Evolutionary conservation across 1,140 invertebrate species (phyloP).

Genomic region (Grapholita molesta): DNA sequence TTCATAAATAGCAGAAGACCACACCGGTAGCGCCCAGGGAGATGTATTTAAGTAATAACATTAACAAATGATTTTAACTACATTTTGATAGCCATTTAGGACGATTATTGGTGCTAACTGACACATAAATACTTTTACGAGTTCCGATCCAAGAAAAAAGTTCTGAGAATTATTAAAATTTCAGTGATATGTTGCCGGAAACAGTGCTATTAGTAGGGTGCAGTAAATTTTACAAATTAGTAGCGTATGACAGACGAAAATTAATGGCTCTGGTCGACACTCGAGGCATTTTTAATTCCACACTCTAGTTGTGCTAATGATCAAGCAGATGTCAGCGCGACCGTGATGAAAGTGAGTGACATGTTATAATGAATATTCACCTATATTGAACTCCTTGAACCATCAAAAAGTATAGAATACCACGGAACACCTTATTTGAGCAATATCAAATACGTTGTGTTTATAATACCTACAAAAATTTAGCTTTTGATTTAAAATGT

Average conservation of each 20-base stretch:
- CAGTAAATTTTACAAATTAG: constrained; percentile 74
- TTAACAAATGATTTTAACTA: constrained; percentile 49
- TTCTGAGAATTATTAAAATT: constrained; percentile 52
- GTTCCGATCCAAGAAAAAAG: constrained; percentile 37
- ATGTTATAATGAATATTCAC: no score
- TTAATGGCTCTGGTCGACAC: constrained; percentile 57
- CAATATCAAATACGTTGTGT: no score
- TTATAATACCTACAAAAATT: no score
- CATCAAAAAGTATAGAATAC: neutral
- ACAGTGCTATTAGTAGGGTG: constrained; percentile 53
- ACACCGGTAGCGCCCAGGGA: constrained; percentile 28
- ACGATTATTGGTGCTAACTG: constrained; percentile 59
- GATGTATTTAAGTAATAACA: constrained; percentile 27
- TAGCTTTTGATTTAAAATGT: no score
- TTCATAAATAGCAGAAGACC: constrained; percentile 31
- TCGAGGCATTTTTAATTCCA: constrained; percentile 45
- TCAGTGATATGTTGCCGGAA: constrained; percentile 63
- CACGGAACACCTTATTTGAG: no score
- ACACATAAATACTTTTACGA: constrained; percentile 63
- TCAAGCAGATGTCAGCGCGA: constrained; percentile 56
- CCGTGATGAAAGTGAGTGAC: constrained; percentile 38
- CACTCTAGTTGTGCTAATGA: constrained; percentile 51
- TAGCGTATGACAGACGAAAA: constrained; percentile 68
- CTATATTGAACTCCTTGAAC: constrained; percentile 35
- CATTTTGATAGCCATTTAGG: constrained; percentile 47